Conservation (phyloP, 2,888 invertebrate genomes). For the Spicauda simplicius region DNA sequence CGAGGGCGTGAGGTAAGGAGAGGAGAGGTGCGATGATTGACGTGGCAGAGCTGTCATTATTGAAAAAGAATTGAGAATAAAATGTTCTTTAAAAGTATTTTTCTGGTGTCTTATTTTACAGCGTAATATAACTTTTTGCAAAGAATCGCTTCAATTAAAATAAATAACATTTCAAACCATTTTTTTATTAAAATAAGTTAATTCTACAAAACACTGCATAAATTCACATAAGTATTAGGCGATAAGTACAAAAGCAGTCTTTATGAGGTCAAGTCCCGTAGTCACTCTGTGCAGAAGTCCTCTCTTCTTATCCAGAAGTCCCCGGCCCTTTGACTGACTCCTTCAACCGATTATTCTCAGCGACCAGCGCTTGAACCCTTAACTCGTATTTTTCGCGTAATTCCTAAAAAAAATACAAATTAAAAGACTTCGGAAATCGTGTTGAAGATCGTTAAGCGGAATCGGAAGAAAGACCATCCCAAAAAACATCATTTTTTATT, state of each 20-base stretch:
- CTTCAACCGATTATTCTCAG: constrained; percentile 78
- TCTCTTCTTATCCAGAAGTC: constrained; percentile 11
- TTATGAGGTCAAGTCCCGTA: constrained; percentile 2
- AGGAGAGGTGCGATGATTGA: too few relatives aligned
- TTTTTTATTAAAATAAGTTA: constrained; percentile 34
- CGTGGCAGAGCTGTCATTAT: too few relatives aligned
- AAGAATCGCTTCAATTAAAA: too few relatives aligned
- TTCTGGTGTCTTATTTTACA: too few relatives aligned
- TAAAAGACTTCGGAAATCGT: too few relatives aligned
- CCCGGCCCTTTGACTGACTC: constrained; percentile 39
- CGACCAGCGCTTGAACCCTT: constrained; percentile 83
- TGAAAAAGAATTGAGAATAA: too few relatives aligned
- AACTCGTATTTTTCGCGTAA: constrained; percentile 88
- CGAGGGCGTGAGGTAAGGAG: too few relatives aligned
- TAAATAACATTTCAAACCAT: neutral
- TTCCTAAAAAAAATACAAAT: constrained; percentile 69
- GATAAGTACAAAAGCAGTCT: constrained; percentile 34
- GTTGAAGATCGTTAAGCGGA: too few relatives aligned
- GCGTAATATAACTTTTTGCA: too few relatives aligned
- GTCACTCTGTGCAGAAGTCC: neutral
- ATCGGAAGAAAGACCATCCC: too few relatives aligned
- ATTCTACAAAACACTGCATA: constrained; percentile 25
- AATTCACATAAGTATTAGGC: constrained; percentile 22
- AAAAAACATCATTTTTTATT: too few relatives aligned
- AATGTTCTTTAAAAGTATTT: too few relatives aligned